These are phyloP conservation scores for Galerucella calmariensis DNA, from an alignment of 2,888 invertebrate species.

Conservation along the genomic window DNA sequence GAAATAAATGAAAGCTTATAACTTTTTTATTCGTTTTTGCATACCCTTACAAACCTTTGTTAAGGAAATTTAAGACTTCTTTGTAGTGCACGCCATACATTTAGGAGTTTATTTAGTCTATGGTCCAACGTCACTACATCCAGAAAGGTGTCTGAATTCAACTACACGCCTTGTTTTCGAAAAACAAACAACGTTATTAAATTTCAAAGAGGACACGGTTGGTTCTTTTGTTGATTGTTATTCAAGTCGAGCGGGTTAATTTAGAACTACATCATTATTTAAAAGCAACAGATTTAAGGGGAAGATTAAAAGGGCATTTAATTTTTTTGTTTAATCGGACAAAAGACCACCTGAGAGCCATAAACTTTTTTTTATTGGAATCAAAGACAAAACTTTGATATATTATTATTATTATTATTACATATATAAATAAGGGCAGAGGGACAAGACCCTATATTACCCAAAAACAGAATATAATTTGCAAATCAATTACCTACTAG, in stretches of 20 bases:
- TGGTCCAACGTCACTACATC: slow-evolving; percentile 39
- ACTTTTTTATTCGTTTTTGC: slow-evolving; percentile 48
- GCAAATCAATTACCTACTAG: too few species aligned
- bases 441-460: too few species aligned
- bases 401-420: neutral
- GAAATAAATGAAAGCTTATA: slow-evolving; percentile 51
- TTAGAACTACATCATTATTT: slow-evolving; percentile 35
- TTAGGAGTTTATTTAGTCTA: slow-evolving; percentile 52
- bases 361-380: slow-evolving; percentile 5
- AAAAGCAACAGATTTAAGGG: slow-evolving; percentile 32
- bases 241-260: slow-evolving; percentile 40
- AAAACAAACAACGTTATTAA: slow-evolving; percentile 45
- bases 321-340: slow-evolving; percentile 16
- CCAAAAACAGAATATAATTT: too few species aligned
- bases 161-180: slow-evolving; percentile 38
- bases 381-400: slow-evolving; percentile 5
- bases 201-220: slow-evolving; percentile 36
- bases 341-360: slow-evolving; percentile 30
- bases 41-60: slow-evolving; percentile 52
- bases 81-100: slow-evolving; percentile 44
- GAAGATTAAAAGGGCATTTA: slow-evolving; percentile 26
- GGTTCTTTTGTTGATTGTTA: slow-evolving; percentile 43
- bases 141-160: slow-evolving; percentile 45
- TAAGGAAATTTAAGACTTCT: slow-evolving; percentile 54
- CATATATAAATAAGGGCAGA: too few species aligned